Evolutionary conservation across 2,888 invertebrate genomes (phyloP), one percentile per base, ranked within the genome.

Genomic region (Phyto melanocephala): DNA sequence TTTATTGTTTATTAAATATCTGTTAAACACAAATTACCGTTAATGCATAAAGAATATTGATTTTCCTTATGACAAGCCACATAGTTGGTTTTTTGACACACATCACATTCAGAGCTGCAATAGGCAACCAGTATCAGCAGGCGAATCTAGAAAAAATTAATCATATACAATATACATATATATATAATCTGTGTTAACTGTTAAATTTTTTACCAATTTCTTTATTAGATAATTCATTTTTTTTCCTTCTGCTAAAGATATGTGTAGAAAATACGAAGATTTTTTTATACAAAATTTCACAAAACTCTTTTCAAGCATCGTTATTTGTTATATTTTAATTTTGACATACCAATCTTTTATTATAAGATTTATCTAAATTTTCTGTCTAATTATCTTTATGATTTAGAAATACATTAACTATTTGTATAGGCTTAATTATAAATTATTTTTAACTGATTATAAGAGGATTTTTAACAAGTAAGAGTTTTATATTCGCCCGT

Each of bases 1-100:
- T 1, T 17, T 45, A 45, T 15, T 17, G 17, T 20, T 47, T 11
- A 37, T 2, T 11, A 10, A 37, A 10, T 47, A 47, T 20, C 1
- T 20, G 10, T 11, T 11, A 17, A 47, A 3, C 4, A 4, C 10
- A 47, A 54, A 20, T 79, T 75, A 86, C 85, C 84, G 13, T 84
- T 58, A 17, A 81, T 28, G 62, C 86, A 86, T 20, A 84, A 50
- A 1, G 86, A 86, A 72, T 75, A 86, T 8, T 65, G 45, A n/a
- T 77, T 84, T 62, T 81, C 80, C 20, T 58, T 63, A 24, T 84
- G 85, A 40, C 86, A 86, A 1, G 84, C 83, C 8, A 84, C 83
- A 28, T 50, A 56, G 62, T 84, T 86, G 2, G n/a, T 52, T 8
- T 33, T 5, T 24, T 86, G 81, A n/a, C 86, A 86, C 5, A 47